phyloP scores from a whole-genome alignment of 2,888 invertebrate genomes.

The Dichetophora obliterata region DNA sequence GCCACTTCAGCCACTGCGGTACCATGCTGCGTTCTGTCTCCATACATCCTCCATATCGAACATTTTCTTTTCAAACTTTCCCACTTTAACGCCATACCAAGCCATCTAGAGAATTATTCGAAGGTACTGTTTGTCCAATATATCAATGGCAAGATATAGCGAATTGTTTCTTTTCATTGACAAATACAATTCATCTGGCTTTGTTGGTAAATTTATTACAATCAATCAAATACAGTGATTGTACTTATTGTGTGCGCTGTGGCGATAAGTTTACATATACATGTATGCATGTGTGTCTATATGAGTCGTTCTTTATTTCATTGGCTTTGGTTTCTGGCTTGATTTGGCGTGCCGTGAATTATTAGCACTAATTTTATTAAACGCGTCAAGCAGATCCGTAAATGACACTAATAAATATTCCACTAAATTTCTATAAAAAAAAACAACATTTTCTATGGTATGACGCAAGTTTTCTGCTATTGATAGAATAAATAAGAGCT shows the following conservation, averaged over 20 bases:
- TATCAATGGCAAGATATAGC: too few species aligned
- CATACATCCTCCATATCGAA: not conserved
- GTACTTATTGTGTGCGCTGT: constrained; percentile 50
- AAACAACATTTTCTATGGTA: not conserved
- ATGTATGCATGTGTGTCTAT: not conserved
- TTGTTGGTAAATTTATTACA: constrained; percentile 58
- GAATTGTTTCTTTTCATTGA: constrained; percentile 14
- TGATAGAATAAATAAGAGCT: too few species aligned
- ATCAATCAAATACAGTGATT: constrained; percentile 68
- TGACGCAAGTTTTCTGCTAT: too few species aligned
- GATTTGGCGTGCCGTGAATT: constrained; percentile 41
- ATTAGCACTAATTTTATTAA: constrained; percentile 47
- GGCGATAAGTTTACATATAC: not conserved
- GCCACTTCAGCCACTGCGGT: not conserved
- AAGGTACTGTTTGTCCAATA: too few species aligned
- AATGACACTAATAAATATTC: constrained; percentile 42
- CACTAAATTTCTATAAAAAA: constrained; percentile 33
- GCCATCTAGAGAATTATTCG: not conserved
- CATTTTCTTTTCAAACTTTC: not conserved
- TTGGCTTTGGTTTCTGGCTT: constrained; percentile 24
- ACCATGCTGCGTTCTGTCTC: not conserved
- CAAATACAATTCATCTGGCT: constrained; percentile 48
- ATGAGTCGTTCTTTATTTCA: not conserved
- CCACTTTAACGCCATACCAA: not conserved
- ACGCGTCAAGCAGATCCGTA: constrained; percentile 38